Evolutionary conservation across 2,797 vertebrate genomes (phyloP), one percentile per base, ranked within the genome.

Genomic region (Poeciliopsis presidionis): DNA sequence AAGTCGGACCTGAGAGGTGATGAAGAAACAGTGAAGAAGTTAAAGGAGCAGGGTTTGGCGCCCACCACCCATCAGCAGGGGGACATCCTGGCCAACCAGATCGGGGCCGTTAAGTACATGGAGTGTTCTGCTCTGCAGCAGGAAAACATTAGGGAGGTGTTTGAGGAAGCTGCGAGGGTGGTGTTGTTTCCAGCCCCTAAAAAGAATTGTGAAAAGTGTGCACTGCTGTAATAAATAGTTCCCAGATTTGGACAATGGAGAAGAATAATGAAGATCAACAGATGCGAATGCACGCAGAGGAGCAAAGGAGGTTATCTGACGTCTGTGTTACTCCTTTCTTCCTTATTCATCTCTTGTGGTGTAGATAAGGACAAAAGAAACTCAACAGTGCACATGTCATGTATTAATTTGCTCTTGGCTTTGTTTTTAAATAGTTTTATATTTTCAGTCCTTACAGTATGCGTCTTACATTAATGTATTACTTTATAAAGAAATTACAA

Each of bases 81-180:
- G 69, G 96, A 96, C 61, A 93, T 95, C 0, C 89, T 98, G 86
- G 96, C 97, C 76, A 98, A 97, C 93, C 97, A 98, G 91, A 97
- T 98, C 0, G 96, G 97, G 47, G 97, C 97, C 0, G 97, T 98
- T 69, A 98, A 98, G 92, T 98, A 98, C 91, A 92, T 98, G 95
- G 97, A 99, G 92, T 99, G 97, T 92, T 99, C 97, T 0, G 97
- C 97, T 0, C 89, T 98, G 89, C 95, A 96, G 89, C 97, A 98
- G 92, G 97, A 98, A 86, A 96, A 97, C 1, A 96, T 98, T 69
- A 93, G 95, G 78, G 97, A 98, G 86, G 97, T 98, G 87, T 98
- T 98, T 81, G 96, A 95, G 0, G 97, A 98, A 92, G 97, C 97
- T 7, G 96, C 97, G 70, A 95, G 96, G 36, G 97, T 97, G 5